Conservation (phyloP, 2,888 invertebrate genomes). For the Latheticus oryzae region DNA sequence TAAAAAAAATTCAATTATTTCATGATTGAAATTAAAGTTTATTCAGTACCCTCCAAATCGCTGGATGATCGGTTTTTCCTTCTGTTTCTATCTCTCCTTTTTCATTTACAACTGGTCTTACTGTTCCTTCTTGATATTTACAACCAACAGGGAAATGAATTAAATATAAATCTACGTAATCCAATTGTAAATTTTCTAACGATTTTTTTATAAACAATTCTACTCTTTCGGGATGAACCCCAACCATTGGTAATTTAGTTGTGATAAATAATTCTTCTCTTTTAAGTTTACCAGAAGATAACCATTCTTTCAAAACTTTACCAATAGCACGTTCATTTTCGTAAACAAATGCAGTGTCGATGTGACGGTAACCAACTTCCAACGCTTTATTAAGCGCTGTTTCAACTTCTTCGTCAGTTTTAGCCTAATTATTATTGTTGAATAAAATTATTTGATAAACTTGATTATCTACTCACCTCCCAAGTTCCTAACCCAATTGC, state of each 20-base stretch:
- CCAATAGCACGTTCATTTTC: conserved; percentile 81
- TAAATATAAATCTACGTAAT: conserved; percentile 54
- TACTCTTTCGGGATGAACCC: conserved; percentile 68
- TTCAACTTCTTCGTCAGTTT: conserved; percentile 72
- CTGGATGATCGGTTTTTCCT: conserved; percentile 44
- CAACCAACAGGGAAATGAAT: conserved; percentile 52
- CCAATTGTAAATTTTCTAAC: conserved; percentile 49
- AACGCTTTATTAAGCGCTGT: conserved; percentile 76
- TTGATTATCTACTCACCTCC: conserved; percentile 70
- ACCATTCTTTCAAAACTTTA: conserved; percentile 76
- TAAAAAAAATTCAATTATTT: conserved; percentile 54
- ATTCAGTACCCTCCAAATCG: conserved; percentile 47
- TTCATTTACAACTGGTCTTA: conserved; percentile 3
- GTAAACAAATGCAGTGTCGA: conserved; percentile 83
- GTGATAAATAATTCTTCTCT: conserved; percentile 84
- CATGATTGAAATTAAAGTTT: not conserved
- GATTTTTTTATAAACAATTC: conserved; percentile 50
- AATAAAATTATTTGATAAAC: conserved; percentile 54
- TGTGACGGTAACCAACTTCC: conserved; percentile 81
- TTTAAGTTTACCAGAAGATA: conserved; percentile 73
- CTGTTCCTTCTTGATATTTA: conserved; percentile 37
- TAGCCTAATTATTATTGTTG: conserved; percentile 67
- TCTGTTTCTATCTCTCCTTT: conserved; percentile 54
- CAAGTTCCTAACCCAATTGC: conserved; percentile 82
- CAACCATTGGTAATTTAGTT: conserved; percentile 78